Base-by-base conservation (phyloP, 2,113 vertebrate species). In the Gallinago undulata region DNA sequence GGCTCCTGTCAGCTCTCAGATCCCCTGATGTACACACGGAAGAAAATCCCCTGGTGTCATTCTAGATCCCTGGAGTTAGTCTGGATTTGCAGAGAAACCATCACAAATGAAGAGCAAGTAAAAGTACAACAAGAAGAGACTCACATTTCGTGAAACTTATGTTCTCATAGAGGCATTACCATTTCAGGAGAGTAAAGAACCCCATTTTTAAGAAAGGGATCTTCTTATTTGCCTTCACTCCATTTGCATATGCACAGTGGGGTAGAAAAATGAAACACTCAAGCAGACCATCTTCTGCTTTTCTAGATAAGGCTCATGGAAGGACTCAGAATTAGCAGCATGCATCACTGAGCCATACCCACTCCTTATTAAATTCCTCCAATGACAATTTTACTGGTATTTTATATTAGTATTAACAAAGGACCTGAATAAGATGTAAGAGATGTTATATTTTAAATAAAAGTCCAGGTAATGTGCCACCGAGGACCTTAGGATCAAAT, bases 361-460 rank as follows among this genome's bases (percentile, higher is more conserved):
- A 68, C 70, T 90, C 83, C 92, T 97, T 97, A 96, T 96, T 96
- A 96, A 87, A 93, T 92, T 96, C 82, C 78, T 96, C 94, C 95
- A 94, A 81, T 95, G 94, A 92, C 94, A 97, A 96, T 95, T 97
- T 97, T 91, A 96, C 66, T 91, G 74, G 78, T 87, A 90, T 89
- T 97, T 97, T 95, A 96, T 95, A 96, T 97, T 95, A 90, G 70
- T 62, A 73, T 83, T 97, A 97, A 96, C 62, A 95, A 96, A 97
- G 64, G 88, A 89, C 90, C 69, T 70, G 77, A 97, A 92, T 92
- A 96, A 96, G 96, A 96, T 73, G 59, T 39, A 95, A 97, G 85
- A 96, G 97, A 98, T 94, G 97, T 75, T 93, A 93, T 96, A 90
- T 97, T 98, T 98, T 97, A 98, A 98, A 97, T 98, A 98, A 97